Conservation (phyloP, 2,797 vertebrate genomes). For the Enteromius trimaculatus region DNA sequence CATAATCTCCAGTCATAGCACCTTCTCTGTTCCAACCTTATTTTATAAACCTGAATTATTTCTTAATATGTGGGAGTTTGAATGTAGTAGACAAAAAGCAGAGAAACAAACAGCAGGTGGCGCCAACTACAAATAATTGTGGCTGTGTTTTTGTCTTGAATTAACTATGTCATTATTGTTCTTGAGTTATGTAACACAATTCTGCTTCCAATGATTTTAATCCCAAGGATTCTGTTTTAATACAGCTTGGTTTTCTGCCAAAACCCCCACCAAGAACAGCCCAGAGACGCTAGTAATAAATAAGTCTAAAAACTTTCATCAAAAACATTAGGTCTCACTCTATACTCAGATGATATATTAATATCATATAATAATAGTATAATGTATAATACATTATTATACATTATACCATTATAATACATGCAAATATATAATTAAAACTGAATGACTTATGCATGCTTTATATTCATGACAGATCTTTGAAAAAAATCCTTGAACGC, state of each 20-base stretch:
- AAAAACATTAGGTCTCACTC: background rate
- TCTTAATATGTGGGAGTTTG: background rate
- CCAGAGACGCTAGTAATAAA: background rate
- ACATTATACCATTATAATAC: no score
- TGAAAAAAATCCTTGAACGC: background rate
- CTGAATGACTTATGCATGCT: background rate
- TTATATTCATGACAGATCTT: background rate
- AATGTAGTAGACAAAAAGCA: background rate
- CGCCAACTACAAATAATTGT: slow-evolving; percentile 24
- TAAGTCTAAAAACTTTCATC: background rate
- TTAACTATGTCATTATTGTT: slow-evolving; percentile 14
- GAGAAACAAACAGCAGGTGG: slow-evolving; percentile 43
- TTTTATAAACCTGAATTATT: background rate
- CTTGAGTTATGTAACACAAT: background rate
- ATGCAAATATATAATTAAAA: background rate
- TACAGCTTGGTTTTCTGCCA: background rate
- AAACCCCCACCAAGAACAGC: background rate
- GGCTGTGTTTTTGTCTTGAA: background rate
- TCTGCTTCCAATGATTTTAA: background rate
- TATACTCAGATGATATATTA: background rate
- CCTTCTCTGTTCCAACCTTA: background rate
- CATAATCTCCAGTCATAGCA: background rate
- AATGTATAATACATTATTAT: background rate
- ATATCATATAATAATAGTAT: no score
- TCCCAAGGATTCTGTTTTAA: background rate